These are phyloP conservation scores for Ochotona curzoniae DNA, from an alignment of 2,113 vertebrate species.

Conservation along the genomic window DNA sequence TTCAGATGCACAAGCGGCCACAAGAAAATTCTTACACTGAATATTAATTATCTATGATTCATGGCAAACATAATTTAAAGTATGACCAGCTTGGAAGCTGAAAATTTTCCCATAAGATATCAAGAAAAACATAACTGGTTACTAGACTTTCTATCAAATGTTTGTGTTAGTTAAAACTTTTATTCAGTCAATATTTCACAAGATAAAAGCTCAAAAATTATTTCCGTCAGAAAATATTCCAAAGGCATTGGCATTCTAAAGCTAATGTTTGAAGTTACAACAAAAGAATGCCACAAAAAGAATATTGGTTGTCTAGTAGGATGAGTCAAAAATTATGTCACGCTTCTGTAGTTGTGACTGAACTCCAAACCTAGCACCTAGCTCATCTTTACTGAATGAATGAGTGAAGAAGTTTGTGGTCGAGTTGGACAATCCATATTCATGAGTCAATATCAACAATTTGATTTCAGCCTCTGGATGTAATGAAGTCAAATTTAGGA, in stretches of 20 bases:
- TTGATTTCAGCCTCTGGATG: background rate
- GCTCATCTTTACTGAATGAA: background rate
- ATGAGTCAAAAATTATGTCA: background rate
- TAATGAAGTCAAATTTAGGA: background rate
- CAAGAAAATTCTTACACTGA: constrained; percentile 28
- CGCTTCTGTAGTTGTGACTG: background rate
- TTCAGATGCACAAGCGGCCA: constrained; percentile 9
- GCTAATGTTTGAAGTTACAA: background rate
- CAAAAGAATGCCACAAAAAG: background rate
- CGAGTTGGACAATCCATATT: background rate
- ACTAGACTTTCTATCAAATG: background rate
- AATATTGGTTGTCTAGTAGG: background rate
- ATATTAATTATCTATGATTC: constrained; percentile 14
- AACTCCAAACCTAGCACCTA: background rate
- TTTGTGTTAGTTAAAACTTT: background rate
- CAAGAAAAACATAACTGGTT: background rate
- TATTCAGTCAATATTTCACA: background rate
- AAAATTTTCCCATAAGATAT: background rate
- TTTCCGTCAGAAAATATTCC: constrained; percentile 33
- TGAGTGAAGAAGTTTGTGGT: background rate
- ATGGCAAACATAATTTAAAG: background rate
- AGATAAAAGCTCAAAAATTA: background rate
- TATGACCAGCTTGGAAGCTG: background rate
- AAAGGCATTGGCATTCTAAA: background rate
- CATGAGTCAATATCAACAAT: background rate